Base-by-base conservation (phyloP, 2,888 invertebrate species). In the Phalangium opilio region DNA sequence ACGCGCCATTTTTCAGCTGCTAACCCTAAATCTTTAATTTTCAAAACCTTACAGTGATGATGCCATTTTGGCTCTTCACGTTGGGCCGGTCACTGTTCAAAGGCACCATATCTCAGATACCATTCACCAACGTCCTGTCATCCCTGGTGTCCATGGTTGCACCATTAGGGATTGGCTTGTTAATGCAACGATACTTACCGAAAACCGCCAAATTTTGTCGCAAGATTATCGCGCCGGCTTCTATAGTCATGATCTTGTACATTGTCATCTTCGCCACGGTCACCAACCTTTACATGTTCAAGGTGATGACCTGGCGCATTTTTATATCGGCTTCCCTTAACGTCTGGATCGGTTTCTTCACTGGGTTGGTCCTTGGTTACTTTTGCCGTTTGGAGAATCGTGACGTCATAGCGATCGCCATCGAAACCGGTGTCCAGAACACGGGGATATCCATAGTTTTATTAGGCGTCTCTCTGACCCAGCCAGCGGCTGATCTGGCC, bases 391-490 rank as follows among this genome's bases (percentile, higher is more conserved):
- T 77, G 1, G 68, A 75, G n/a, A 70, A 72, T 32, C 83, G 81
- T 61, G 84, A 89, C 65, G 70, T 78, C 2, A 67, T 84, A 11
- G 86, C 93, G 4, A 87, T 93, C 60, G 80, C 85, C 43, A 80
- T 93, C 41, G 91, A 93, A 54, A 66, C 86, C 3, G 89, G 91
- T 44, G 79, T 91, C 45, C 90, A 91, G 69, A 93, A 93, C 68
- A 89, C 90, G 0, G 90, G 89, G 38, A 79, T 91, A 54, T 76
- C 90, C 1, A 90, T 91, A 59, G 84, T 90, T 65, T 71, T 93
- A 57, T 69, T 93, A 46, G 71, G 82, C 47, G 79, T 84, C 61
- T 77, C 84, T 4, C 70, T 93, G 48, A 75, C 75, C 0, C 83
- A 86, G 60, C 91, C 91, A 0, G 80, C 81, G 55, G 84, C 83